Evolutionary conservation across 2,797 vertebrate genomes (phyloP).

Genomic region (Danio tinwini): DNA sequence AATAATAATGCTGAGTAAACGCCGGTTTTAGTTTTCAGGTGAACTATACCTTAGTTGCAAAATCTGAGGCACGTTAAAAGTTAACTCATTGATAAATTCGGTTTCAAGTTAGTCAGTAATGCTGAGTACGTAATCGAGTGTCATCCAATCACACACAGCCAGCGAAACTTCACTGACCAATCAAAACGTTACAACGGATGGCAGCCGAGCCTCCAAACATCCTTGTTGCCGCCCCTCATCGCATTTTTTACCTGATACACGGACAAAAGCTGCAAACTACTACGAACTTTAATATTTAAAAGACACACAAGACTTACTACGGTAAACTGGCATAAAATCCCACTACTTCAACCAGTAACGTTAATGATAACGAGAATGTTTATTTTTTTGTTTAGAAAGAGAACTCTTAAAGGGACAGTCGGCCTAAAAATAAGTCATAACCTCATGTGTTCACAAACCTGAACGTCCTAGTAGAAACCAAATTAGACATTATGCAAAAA

Average conservation of each 20-base stretch:
- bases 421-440: constrained; percentile 5
- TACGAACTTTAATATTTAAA: neutral
- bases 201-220: constrained; percentile 69
- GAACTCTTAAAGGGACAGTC: constrained; percentile 5
- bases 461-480: neutral
- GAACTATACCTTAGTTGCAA: neutral
- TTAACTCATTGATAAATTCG: neutral
- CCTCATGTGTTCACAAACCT: neutral
- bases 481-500: neutral
- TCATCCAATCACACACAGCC: constrained; percentile 75
- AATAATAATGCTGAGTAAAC: neutral
- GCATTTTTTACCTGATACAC: neutral
- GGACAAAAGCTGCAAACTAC: neutral
- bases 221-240: constrained; percentile 58
- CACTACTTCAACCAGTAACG: neutral
- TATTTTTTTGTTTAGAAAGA: neutral
- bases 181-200: constrained; percentile 76
- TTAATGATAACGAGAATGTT: too few species aligned
- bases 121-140: constrained; percentile 53
- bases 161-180: constrained; percentile 79
- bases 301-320: neutral
- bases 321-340: neutral
- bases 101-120: neutral
- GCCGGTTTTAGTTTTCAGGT: neutral
- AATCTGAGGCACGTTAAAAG: neutral